phyloP scores from a whole-genome alignment of 1,140 invertebrate genomes.

The Pseudomyrmex gracilis region DNA sequence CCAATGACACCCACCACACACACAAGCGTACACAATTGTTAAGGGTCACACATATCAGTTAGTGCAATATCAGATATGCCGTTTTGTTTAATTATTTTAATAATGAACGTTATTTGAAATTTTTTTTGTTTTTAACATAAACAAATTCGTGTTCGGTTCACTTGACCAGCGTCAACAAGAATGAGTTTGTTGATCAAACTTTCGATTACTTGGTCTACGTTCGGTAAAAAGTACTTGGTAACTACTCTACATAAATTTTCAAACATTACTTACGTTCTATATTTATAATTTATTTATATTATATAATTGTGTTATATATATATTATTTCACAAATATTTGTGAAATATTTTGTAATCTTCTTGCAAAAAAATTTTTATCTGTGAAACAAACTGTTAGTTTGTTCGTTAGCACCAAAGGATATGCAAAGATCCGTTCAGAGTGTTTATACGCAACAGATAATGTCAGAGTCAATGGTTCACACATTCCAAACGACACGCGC shows the following conservation, averaged over 20 bases:
- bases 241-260: constrained; percentile 40
- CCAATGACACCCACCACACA: no score
- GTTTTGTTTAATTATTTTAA: constrained; percentile 29
- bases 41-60: not conserved
- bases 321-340: constrained; percentile 29
- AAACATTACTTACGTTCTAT: no score
- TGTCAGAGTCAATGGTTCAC: constrained; percentile 58
- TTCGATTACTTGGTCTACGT: constrained; percentile 79
- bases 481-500: constrained; percentile 72
- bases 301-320: constrained; percentile 17
- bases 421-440: not conserved
- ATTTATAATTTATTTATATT: no score
- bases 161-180: constrained; percentile 77
- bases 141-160: constrained; percentile 4
- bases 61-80: not conserved
- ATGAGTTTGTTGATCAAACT: constrained; percentile 82
- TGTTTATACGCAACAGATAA: constrained; percentile 36
- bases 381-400: not conserved
- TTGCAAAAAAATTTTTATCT: not conserved
- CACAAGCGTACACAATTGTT: no score
- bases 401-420: constrained; percentile 24
- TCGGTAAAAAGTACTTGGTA: constrained; percentile 4
- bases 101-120: constrained; percentile 21
- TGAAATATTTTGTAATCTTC: no score
- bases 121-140: constrained; percentile 17